Percentiles rank a stretch among this genome's conserved stretches.
Conservation (phyloP, 2,888 invertebrate species). For the Epirrhoe tristata region DNA sequence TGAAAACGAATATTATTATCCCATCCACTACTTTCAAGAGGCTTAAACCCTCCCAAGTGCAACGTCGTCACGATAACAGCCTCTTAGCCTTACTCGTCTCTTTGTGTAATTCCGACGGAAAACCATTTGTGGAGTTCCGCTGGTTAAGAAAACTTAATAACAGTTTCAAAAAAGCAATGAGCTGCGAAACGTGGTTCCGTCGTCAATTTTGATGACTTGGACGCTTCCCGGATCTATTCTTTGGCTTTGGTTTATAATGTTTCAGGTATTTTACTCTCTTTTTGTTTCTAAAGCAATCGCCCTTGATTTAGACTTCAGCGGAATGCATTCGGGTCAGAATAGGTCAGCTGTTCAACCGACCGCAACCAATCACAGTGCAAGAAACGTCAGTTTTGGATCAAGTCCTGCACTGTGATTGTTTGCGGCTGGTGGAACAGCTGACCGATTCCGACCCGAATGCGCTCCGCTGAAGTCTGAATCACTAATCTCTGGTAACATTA, state of each 20-base stretch:
- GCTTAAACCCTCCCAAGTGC: conserved; percentile 14
- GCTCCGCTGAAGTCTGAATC: too few relatives aligned
- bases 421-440: too few relatives aligned
- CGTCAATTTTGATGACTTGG: conserved; percentile 24
- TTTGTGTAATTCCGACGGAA: conserved; percentile 54
- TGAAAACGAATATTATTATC: too few relatives aligned
- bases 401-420: too few relatives aligned
- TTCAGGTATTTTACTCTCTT: neutral
- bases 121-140: conserved; percentile 49
- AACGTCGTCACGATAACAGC: conserved; percentile 19
- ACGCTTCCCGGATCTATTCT: conserved; percentile 1
- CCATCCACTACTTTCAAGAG: neutral
- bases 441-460: too few relatives aligned
- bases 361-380: too few relatives aligned
- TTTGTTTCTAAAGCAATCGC: neutral
- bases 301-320: too few relatives aligned
- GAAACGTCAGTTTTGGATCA: too few relatives aligned
- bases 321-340: too few relatives aligned
- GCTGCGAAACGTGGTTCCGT: conserved; percentile 26
- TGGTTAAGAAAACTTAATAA: conserved; percentile 42
- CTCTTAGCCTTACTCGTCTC: conserved; percentile 14
- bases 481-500: too few relatives aligned
- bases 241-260: neutral
- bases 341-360: too few relatives aligned
- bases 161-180: conserved; percentile 41